phyloP scores from a whole-genome alignment of 2,888 invertebrate genomes.

The Phorcus lineatus region DNA sequence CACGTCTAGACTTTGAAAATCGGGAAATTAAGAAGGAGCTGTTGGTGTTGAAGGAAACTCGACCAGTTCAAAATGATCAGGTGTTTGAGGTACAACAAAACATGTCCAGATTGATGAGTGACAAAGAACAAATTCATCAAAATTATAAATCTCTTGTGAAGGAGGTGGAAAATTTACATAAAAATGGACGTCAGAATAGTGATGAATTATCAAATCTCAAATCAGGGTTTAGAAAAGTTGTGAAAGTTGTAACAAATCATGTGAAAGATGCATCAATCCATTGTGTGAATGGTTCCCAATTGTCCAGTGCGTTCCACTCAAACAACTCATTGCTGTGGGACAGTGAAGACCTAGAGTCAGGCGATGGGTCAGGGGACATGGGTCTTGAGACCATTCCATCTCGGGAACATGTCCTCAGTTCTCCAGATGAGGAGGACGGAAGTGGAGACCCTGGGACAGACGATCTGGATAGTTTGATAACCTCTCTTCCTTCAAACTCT shows the following conservation, averaged over 20 bases:
- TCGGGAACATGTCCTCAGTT: not conserved
- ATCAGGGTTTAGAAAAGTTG: not conserved
- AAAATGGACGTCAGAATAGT: not conserved
- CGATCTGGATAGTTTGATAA: not conserved
- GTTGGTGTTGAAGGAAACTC: not conserved
- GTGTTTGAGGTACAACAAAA: not conserved
- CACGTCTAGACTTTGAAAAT: constrained; percentile 38
- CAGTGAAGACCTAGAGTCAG: not conserved
- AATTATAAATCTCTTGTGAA: not conserved
- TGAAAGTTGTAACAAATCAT: not conserved
- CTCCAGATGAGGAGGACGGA: constrained; percentile 37
- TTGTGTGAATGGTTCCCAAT: not conserved
- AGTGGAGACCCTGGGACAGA: constrained; percentile 33
- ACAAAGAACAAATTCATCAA: not conserved
- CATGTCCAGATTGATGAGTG: not conserved
- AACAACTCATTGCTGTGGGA: not conserved
- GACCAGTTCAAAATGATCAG: not conserved
- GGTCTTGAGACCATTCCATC: not conserved
- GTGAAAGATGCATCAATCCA: not conserved
- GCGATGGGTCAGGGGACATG: constrained; percentile 34
- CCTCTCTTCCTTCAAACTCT: not conserved
- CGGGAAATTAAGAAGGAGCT: constrained; percentile 44
- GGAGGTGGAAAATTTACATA: not conserved
- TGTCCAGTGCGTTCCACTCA: not conserved
- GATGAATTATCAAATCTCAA: not conserved